phyloP scores from a whole-genome alignment of 2,797 vertebrate species.

The Ctenochaetus hawaiiensis region DNA sequence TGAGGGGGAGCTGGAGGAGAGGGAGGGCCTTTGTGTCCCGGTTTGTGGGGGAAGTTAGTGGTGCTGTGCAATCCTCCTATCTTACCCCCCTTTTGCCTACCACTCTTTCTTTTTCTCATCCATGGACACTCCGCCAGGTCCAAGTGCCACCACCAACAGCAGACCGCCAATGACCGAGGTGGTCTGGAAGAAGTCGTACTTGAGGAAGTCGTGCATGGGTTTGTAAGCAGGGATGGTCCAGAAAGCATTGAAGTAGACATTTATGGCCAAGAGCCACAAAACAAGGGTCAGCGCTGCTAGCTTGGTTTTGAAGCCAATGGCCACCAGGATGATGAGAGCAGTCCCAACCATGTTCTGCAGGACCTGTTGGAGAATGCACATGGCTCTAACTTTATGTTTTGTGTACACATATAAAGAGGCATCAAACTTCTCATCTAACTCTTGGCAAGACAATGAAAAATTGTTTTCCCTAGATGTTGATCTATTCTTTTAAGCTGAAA shows the following conservation, averaged over 20 bases:
- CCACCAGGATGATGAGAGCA: constrained; percentile 95
- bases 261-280: constrained; percentile 95
- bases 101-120: constrained; percentile 99
- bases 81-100: constrained; percentile 79
- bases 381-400: not conserved
- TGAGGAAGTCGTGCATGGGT: constrained; percentile 99
- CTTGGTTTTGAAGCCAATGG: constrained; percentile 98
- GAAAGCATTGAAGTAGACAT: constrained; percentile 98
- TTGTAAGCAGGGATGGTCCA: constrained; percentile 97
- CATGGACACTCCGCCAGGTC: constrained; percentile 97
- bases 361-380: constrained; percentile 82
- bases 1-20: constrained; percentile 36
- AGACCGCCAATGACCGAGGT: constrained; percentile 97
- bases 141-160: constrained; percentile 96
- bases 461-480: not conserved
- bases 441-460: not conserved
- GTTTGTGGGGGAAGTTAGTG: constrained; percentile 63
- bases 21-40: constrained; percentile 77
- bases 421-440: not conserved
- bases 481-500: no score
- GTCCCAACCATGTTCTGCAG: constrained; percentile 98
- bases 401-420: not conserved
- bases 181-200: constrained; percentile 99
- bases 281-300: constrained; percentile 96
- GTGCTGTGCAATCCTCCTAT: constrained; percentile 64